Evolutionary conservation across 2,797 vertebrate genomes (phyloP), one percentile per base, ranked within the genome.

Genomic region (Echiichthys vipera): DNA sequence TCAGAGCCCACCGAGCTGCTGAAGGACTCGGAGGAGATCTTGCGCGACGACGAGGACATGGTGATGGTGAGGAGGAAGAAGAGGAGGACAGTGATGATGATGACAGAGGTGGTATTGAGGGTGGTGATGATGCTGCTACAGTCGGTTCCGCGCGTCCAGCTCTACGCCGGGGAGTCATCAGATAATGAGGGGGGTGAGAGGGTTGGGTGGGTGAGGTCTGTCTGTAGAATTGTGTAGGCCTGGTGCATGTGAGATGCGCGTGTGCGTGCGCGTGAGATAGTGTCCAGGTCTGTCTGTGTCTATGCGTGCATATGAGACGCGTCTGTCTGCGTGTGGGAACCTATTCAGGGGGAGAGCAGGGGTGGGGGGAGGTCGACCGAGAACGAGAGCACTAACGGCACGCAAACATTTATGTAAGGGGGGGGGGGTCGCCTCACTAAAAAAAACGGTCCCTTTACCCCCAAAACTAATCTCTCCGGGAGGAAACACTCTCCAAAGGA

Each of bases 21-120:
- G 93, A 98, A 98, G 50, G 97, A 99, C 94, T 98, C 97, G 13
- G 97, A 98, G 47, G 97, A 98, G 87, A 98, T 97, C 95, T 98
- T 98, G 88, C 97, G 96, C 67, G 96, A 95, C 93, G 97, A 98
- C 94, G 91, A 92, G 83, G 93, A 93, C 91, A 92, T 93, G 80
- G 66, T 88, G 76, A 83, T 84, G 77, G 57, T 74, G 81, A 43
- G 46, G 77, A 58, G 36, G 80, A 71, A 65, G 88, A 71, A 20
- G 81, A 69, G 49, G 65, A 79, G 76, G 85, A 53, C 74, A 89
- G 43, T 24, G 74, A 32, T 53, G 66, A 1, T 25, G 72, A 15
- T 53, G 71, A 27, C 22, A 24, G 22, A 29, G 78, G 37, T 30
- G 22, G 29, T 37, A 70, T 14, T 61, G 69, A 66, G 47, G 84